Base-by-base conservation (phyloP, 2,888 invertebrate species). In the Xestobium rufovillosum region DNA sequence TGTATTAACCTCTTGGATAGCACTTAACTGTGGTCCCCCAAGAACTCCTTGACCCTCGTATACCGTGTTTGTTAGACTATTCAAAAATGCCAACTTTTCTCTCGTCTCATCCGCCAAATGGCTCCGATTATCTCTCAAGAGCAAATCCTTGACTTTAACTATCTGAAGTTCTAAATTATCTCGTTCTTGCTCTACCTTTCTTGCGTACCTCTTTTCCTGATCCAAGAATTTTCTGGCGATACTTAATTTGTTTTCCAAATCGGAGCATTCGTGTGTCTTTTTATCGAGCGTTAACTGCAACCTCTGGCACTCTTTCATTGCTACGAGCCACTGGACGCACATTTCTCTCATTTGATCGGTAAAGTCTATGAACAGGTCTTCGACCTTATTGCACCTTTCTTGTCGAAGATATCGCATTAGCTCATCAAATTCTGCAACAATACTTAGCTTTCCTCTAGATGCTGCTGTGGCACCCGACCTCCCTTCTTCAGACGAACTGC, bases 151-250 rank as follows among this genome's bases (percentile, higher is more conserved):
- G 0, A 84, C 83, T 55, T 81, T 69, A 37, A 73, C 69, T 35
- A 90, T 72, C 56, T 87, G 81, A 51, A 76, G 74, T 56, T 45
- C 47, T 71, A 84, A 67, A 52, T 75, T 71, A 61, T 78, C 80
- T 42, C 80, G 75, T 39, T 89, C 85, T 44, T 80, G 72, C 60
- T 86, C 77, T 0, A 78, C 78, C 50, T 72, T 71, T 38, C 77
- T 74, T 12, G 84, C 69, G 34, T 76, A 76, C 43, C 78, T 75
- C 50, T 81, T 83, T 55, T 91, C 90, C 42, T 80, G 76, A 51
- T 90, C 90, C 1, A 90, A 67, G 26, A 90, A 69, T 49, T 80
- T 80, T 36, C 90, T 72, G 0, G 87, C 87, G 61, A 85, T 83
- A 48, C 80, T 80, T 43, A 92, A 72, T 59, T 88, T 87, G 3